These are phyloP conservation scores for Itoplectis maculator DNA, from an alignment of 2,888 invertebrate species.

Conservation along the genomic window DNA sequence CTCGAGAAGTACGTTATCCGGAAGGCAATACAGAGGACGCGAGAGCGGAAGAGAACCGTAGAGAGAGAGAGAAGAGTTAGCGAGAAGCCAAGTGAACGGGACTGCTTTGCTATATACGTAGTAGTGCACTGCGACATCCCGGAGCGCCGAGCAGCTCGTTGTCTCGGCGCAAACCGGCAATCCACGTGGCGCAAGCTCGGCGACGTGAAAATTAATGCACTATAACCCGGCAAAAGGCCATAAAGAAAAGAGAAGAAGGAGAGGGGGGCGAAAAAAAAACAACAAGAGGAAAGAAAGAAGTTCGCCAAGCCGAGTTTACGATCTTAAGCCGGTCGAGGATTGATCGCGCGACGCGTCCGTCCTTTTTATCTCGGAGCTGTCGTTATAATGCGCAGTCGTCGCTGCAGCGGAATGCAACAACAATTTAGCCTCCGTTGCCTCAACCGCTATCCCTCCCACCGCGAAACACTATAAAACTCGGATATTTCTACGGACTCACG, in stretches of 20 bases:
- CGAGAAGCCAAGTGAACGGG: conserved; percentile 28
- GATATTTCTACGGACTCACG: conserved; percentile 2
- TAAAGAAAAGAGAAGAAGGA: conserved; percentile 34
- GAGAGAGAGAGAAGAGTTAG: background rate
- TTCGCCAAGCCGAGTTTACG: conserved; percentile 52
- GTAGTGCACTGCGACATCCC: conserved; percentile 21
- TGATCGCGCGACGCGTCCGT: conserved; percentile 51
- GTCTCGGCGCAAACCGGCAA: conserved; percentile 29
- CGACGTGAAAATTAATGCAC: conserved; percentile 47
- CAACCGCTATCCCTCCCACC: too few species aligned
- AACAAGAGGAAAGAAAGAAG: conserved; percentile 2
- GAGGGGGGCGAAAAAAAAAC: too few species aligned
- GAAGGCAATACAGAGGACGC: background rate
- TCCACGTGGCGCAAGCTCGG: conserved; percentile 35
- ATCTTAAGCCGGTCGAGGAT: conserved; percentile 49
- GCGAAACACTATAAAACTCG: conserved; percentile 9
- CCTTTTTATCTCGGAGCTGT: conserved; percentile 51
- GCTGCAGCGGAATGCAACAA: conserved; percentile 14
- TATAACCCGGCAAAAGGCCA: conserved; percentile 41
- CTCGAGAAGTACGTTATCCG: conserved; percentile 42
- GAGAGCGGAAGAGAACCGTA: background rate
- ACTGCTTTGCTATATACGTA: conserved; percentile 11
- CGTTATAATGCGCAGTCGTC: conserved; percentile 25
- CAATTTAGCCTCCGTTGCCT: too few species aligned
- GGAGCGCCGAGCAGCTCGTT: background rate